Evolutionary conservation across 2,888 invertebrate species (phyloP), one percentile per base, ranked within the genome.

Genomic region (Diachrysia chrysitis): DNA sequence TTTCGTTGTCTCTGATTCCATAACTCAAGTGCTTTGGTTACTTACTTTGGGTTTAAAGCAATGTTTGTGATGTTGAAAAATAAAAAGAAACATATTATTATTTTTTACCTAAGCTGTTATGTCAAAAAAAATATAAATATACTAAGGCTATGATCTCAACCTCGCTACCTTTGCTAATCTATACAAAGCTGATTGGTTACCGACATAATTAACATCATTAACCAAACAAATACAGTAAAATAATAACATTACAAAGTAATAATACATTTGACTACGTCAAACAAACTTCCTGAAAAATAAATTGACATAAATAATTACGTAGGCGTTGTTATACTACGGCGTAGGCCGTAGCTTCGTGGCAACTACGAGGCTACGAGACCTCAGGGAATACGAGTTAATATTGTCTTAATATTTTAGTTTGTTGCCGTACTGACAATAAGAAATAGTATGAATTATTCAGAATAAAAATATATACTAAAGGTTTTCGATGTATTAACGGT

Each of bases 321-420:
- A 42, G 29, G 29, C 35, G 51, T 23, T 23, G 37, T 19, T n/a
- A 37, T 53, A 60, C 76, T 76, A 76, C 76, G 72, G 21, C 61
- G 70, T 70, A 73, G 56, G 23, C 17, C 55, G 60, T 69, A 66
- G 71, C 76, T 56, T 59, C 70, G 73, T 58, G 51, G 73, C 62
- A 62, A 71, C 55, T 73, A 70, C 76, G 66, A 21, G 5, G 70
- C 66, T 73, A 76, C 73, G 73, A 72, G 76, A 70, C 75, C 75
- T 46, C 25, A 55, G 71, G 63, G 71, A 65, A 19, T 21, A 48
- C 48, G 51, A 19, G 16, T n/a, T 21, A 42, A 58, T 29, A 54
- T 51, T 17, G 51, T 63, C 48, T 59, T 54, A 37, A 61, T 61
- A 60, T 61, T 61, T 23, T 14, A 54, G 25, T 54, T 23, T 51